A percentile compares a stretch with the other conserved stretches of the same genome.
These are phyloP conservation scores for Thunnus maccoyii DNA, from an alignment of 2,113 vertebrate genomes.

Conservation along the genomic window DNA sequence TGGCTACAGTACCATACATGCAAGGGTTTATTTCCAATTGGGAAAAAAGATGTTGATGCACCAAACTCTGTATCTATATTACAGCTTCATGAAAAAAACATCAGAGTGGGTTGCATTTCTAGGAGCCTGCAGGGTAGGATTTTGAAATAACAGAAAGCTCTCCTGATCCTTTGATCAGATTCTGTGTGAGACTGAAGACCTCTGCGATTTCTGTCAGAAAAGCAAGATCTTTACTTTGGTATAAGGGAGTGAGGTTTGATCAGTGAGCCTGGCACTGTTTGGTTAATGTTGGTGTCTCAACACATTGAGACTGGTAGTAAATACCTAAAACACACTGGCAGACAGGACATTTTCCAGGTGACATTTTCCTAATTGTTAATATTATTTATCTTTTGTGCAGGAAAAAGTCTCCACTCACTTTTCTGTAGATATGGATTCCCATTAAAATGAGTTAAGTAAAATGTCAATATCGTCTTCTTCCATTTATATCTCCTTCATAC, in stretches of 20 bases:
- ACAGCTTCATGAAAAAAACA: constrained; percentile 4
- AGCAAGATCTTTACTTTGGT: constrained; percentile 62
- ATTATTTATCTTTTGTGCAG: background rate
- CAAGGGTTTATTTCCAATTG: background rate
- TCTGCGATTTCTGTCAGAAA: constrained; percentile 27
- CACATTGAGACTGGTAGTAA: constrained; percentile 13
- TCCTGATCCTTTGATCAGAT: constrained; percentile 27
- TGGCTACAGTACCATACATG: constrained; percentile 1
- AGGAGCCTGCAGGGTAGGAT: background rate
- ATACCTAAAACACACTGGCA: constrained; percentile 2
- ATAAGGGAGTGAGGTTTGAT: constrained; percentile 18
- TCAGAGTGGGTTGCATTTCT: background rate
- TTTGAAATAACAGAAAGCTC: constrained; percentile 9
- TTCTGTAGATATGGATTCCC: background rate
- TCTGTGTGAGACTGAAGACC: background rate
- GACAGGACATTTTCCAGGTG: constrained; percentile 3
- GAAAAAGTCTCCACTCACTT: background rate
- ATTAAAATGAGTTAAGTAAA: constrained; percentile 6
- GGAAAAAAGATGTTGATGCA: background rate
- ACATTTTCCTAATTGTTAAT: background rate
- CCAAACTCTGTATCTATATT: background rate
- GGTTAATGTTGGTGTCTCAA: constrained; percentile 20
- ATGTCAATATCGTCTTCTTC: background rate
- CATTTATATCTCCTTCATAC: background rate
- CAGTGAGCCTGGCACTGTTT: constrained; percentile 41